These are phyloP conservation scores for Haemorhous mexicanus DNA, from an alignment of 2,113 vertebrate species.

Conservation along the genomic window DNA sequence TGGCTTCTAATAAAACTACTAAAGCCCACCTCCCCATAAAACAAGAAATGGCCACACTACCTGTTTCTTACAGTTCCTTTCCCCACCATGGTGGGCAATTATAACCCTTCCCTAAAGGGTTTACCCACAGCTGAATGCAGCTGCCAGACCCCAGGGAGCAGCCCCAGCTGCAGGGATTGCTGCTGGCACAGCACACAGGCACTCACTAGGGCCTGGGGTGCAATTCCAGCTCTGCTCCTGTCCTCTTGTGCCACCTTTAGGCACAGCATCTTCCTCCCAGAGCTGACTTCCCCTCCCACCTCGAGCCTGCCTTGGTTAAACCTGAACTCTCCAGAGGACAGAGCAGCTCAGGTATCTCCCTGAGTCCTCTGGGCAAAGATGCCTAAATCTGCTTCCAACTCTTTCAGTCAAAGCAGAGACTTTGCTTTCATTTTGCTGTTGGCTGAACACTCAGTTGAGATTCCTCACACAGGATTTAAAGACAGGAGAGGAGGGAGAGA, in stretches of 20 bases:
- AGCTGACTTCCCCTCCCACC: background rate
- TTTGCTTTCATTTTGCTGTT: background rate
- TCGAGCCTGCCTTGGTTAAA: background rate
- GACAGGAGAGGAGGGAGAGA: background rate
- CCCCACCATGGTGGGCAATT: too few species aligned
- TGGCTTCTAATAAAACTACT: background rate
- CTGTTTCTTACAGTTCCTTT: background rate
- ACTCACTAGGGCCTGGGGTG: background rate
- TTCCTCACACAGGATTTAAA: background rate
- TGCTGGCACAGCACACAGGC: background rate
- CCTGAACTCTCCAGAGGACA: background rate
- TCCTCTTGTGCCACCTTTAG: slow-evolving; percentile 12
- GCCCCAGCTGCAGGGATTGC: background rate
- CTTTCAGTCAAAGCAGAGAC: background rate
- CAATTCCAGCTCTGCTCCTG: background rate
- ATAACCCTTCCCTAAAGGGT: background rate
- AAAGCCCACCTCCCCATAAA: background rate
- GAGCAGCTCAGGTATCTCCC: background rate
- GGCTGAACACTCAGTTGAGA: background rate
- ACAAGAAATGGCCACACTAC: background rate
- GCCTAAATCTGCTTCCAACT: background rate
- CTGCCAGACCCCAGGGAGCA: background rate
- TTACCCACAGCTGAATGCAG: background rate
- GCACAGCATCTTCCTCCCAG: background rate
- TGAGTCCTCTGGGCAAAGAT: background rate